A percentile compares a stretch with the other conserved stretches of the same genome.
Evolutionary conservation across 92 coral and sea anemone genomes (phyloP).

Genomic region (Palythoa grandiflora): DNA sequence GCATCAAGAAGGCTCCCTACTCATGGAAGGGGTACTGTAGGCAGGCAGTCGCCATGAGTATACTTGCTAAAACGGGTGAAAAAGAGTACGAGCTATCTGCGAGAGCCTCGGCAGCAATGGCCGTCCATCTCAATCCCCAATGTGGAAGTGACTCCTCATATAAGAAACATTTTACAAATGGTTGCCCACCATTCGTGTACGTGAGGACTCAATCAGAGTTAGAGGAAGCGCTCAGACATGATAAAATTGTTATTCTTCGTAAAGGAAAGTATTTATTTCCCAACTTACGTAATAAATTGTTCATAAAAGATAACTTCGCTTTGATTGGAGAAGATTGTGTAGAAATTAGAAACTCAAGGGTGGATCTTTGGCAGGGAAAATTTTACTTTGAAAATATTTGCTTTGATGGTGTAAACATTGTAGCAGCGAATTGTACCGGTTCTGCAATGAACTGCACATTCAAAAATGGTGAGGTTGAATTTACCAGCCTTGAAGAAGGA

Average conservation of each 20-base stretch:
- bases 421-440: not conserved
- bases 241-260: too few species aligned
- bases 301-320: not conserved
- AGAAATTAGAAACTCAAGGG: too few species aligned
- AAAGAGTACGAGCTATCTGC: conserved; percentile 3
- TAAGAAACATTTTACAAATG: too few species aligned
- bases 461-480: not conserved
- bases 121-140: not conserved
- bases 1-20: conserved; percentile 18
- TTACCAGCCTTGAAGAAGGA: not conserved
- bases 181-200: too few species aligned
- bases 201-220: too few species aligned
- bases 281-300: too few species aligned
- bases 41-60: conserved; percentile 28
- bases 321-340: not conserved
- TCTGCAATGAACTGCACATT: not conserved
- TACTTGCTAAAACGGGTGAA: conserved; percentile 25
- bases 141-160: not conserved
- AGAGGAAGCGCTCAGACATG: too few species aligned
- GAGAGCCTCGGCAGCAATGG: conserved; percentile 44
- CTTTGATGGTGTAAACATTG: conserved; percentile 4
- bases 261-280: too few species aligned
- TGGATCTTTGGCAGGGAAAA: too few species aligned
- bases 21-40: conserved; percentile 41
- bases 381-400: conserved; percentile 26